Conservation (phyloP, 2,888 invertebrate species). For the Microctonus brassicae region DNA sequence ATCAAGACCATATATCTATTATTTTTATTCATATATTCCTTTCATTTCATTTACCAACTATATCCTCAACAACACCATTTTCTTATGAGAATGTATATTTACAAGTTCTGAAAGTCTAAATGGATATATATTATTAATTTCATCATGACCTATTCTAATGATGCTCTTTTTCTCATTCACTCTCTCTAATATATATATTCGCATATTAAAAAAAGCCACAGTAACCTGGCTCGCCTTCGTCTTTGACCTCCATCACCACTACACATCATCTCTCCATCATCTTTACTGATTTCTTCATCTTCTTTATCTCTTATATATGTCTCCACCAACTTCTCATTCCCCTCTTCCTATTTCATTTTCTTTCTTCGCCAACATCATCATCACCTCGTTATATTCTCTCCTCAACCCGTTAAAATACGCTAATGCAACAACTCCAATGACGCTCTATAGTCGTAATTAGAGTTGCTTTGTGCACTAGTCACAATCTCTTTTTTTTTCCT, state of each 20-base stretch:
- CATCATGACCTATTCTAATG: conserved; percentile 20
- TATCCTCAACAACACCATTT: not conserved
- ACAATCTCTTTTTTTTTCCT: conserved; percentile 20
- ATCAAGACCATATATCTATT: not conserved
- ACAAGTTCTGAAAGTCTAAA: not conserved
- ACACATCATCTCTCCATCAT: no score
- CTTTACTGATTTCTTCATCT: not conserved
- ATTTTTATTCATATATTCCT: not conserved
- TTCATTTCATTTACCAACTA: not conserved
- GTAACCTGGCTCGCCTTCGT: conserved; percentile 35
- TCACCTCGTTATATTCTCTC: not conserved
- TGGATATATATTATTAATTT: not conserved
- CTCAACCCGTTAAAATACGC: not conserved
- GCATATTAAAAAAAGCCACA: not conserved
- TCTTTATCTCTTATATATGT: not conserved
- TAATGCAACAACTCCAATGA: conserved; percentile 37
- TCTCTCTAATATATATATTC: no score
- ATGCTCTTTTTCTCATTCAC: conserved; percentile 9
- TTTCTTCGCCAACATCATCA: not conserved
- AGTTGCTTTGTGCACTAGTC: conserved; percentile 30
- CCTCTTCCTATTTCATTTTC: no score
- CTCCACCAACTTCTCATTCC: not conserved
- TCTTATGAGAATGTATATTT: not conserved
- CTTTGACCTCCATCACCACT: conserved; percentile 41
- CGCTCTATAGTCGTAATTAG: conserved; percentile 45